phyloP scores from a whole-genome alignment of 2,797 vertebrate genomes.

The Tamandua tetradactyla region DNA sequence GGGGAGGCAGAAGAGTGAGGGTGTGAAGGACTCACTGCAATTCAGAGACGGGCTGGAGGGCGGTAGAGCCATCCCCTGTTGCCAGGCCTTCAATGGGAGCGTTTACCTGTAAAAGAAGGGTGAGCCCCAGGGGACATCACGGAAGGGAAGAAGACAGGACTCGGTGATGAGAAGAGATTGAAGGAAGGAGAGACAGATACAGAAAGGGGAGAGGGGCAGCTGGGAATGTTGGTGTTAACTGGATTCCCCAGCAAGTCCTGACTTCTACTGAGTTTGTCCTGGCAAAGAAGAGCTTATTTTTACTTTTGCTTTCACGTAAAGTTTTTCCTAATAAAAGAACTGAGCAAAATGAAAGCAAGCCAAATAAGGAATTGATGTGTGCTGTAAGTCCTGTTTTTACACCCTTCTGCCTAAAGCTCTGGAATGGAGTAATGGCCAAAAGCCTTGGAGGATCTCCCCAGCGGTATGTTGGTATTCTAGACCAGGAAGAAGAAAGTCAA shows the following conservation, averaged over 20 bases:
- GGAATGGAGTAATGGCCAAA: not conserved
- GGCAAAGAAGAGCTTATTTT: not conserved
- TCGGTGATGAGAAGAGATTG: not conserved
- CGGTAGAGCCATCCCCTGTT: not conserved
- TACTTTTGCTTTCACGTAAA: not conserved
- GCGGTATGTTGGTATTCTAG: not conserved
- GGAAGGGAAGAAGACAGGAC: not conserved
- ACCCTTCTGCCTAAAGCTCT: not conserved
- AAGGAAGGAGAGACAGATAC: too few relatives aligned
- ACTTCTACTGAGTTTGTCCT: not conserved
- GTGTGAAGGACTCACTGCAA: not conserved
- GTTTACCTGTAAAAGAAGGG: rapidly evolving
- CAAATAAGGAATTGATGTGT: not conserved
- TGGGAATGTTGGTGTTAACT: not conserved
- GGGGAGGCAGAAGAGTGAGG: rapidly evolving
- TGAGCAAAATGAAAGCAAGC: not conserved
- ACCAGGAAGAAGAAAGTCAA: not conserved
- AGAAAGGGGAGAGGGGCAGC: rapidly evolving
- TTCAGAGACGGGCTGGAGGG: not conserved
- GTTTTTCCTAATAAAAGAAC: not conserved
- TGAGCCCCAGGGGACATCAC: rapidly evolving
- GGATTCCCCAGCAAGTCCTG: not conserved
- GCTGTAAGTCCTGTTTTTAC: too few relatives aligned
- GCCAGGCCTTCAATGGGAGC: not conserved
- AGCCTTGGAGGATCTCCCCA: too few relatives aligned